phyloP scores from a whole-genome alignment of 2,113 vertebrate genomes.

The Lepus europaeus region DNA sequence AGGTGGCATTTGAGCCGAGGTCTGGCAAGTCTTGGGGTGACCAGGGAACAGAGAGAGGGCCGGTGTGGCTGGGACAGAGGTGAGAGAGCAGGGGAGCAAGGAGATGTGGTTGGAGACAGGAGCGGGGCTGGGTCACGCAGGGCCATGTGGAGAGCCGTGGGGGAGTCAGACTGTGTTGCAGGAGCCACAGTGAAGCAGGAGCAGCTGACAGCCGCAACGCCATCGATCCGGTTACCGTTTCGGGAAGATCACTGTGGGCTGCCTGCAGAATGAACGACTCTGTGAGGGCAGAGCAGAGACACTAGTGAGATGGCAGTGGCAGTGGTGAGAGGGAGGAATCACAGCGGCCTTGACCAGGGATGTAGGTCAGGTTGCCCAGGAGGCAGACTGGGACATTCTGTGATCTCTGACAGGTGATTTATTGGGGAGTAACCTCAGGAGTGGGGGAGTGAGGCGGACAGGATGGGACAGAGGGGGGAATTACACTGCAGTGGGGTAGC shows the following conservation, averaged over 20 bases:
- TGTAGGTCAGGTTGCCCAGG: slow-evolving; percentile 36
- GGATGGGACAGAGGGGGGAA: neutral
- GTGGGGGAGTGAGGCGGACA: neutral
- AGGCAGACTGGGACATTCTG: slow-evolving; percentile 2
- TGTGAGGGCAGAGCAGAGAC: neutral
- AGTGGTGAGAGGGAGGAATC: neutral
- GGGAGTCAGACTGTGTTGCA: neutral
- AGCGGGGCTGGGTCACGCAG: rapidly evolving
- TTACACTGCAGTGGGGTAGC: neutral
- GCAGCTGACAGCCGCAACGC: neutral
- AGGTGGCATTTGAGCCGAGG: neutral
- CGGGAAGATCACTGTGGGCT: neutral
- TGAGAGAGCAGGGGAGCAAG: neutral
- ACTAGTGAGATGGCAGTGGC: neutral
- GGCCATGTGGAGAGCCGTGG: neutral
- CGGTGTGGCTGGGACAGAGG: neutral
- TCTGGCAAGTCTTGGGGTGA: neutral
- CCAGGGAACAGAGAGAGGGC: neutral
- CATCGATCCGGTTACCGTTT: slow-evolving; percentile 14
- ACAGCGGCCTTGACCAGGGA: neutral
- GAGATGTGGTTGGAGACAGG: neutral
- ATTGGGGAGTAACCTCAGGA: neutral
- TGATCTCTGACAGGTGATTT: neutral
- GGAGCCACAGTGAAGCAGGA: neutral
- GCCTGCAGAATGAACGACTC: neutral